phyloP scores from a whole-genome alignment of 1,140 invertebrate genomes.

The Atta cephalotes region DNA sequence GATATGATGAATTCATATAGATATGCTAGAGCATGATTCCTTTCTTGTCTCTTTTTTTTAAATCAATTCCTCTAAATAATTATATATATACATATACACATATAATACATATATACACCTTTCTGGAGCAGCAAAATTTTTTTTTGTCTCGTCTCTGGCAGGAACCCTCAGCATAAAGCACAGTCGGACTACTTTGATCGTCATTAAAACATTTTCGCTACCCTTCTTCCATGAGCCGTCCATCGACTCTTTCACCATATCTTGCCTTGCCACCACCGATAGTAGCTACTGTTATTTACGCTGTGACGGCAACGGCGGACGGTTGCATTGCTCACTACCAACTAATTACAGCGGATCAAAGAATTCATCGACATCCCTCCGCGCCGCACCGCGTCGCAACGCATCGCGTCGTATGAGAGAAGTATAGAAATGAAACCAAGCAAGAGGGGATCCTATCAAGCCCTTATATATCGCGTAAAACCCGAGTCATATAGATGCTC shows the following conservation, averaged over 20 bases:
- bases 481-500: background rate
- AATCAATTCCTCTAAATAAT: too few relatives aligned
- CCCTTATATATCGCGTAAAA: conserved; percentile 25
- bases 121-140: too few relatives aligned
- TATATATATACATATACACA: too few relatives aligned
- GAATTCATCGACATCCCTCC: conserved; percentile 81
- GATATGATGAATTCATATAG: too few relatives aligned
- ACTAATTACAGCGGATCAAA: conserved; percentile 86
- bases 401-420: conserved; percentile 48
- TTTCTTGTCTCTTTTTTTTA: too few relatives aligned
- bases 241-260: conserved; percentile 14
- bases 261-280: conserved; percentile 56
- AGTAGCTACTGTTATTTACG: conserved; percentile 52
- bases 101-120: too few relatives aligned
- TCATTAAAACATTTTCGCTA: conserved; percentile 84
- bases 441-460: background rate
- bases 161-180: conserved; percentile 31
- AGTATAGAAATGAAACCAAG: conserved; percentile 17
- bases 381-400: background rate
- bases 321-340: conserved; percentile 77
- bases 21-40: too few relatives aligned
- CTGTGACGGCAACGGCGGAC: conserved; percentile 35
- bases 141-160: too few relatives aligned
- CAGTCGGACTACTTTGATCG: conserved; percentile 84
- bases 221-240: conserved; percentile 53